phyloP scores from a whole-genome alignment of 2,113 vertebrate genomes.

The Marcusenius ussheri region DNA sequence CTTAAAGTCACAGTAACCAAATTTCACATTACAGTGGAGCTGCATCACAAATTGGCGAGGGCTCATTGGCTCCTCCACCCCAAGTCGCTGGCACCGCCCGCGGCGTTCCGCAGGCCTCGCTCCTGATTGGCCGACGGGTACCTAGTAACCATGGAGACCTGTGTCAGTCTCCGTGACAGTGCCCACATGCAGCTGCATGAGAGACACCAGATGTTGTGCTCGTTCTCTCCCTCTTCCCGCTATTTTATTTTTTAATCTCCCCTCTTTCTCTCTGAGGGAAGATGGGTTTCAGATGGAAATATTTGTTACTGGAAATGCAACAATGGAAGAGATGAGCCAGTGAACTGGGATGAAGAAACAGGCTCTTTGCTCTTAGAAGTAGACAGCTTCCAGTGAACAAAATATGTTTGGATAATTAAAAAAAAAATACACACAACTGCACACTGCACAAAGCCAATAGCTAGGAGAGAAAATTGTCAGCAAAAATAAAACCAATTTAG shows the following conservation, averaged over 20 bases:
- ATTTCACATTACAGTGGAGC: background rate
- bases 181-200: slow-evolving; percentile 31
- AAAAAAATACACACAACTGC: background rate
- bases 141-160: slow-evolving; percentile 33
- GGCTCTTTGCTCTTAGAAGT: slow-evolving; percentile 31
- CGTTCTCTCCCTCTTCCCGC: slow-evolving; percentile 11
- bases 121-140: slow-evolving; percentile 35
- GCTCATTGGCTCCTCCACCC: background rate
- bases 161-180: slow-evolving; percentile 21
- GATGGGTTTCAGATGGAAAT: slow-evolving; percentile 51
- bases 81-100: slow-evolving; percentile 20
- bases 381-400: slow-evolving; percentile 33
- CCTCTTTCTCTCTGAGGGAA: slow-evolving; percentile 20
- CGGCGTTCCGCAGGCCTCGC: slow-evolving; percentile 24
- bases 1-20: background rate
- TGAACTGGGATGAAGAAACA: slow-evolving; percentile 14
- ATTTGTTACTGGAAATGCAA: slow-evolving; percentile 37
- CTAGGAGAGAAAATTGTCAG: background rate
- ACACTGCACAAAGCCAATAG: background rate
- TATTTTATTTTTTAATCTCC: background rate
- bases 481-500: background rate
- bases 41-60: background rate
- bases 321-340: slow-evolving; percentile 33
- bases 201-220: slow-evolving; percentile 40
- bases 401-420: background rate